These are phyloP conservation scores for Pluvianellus socialis DNA, from an alignment of 2,113 vertebrate species.

Conservation along the genomic window DNA sequence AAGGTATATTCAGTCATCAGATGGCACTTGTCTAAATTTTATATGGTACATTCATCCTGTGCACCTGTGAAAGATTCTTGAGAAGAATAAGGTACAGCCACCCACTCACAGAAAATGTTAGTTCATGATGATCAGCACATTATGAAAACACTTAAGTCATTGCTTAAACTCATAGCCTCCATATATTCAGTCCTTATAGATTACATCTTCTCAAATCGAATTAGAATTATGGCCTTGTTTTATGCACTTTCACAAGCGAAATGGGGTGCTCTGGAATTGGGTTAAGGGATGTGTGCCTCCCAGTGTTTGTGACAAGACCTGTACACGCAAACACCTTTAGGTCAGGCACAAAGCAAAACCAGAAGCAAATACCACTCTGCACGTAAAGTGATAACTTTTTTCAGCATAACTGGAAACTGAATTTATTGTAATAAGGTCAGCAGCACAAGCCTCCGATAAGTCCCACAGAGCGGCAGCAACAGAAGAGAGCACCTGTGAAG, in stretches of 20 bases:
- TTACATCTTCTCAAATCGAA: not conserved
- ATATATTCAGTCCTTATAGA: not conserved
- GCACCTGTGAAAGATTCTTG: constrained; percentile 8
- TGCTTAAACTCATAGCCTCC: not conserved
- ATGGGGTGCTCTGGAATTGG: not conserved
- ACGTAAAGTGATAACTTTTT: not conserved
- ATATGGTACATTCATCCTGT: not conserved
- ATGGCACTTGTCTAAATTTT: not conserved
- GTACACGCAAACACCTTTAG: not conserved
- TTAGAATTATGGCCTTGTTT: not conserved
- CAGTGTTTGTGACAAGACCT: not conserved
- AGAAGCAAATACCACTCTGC: not conserved
- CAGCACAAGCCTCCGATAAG: not conserved
- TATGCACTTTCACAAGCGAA: not conserved
- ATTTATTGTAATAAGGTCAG: not conserved
- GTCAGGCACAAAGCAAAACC: not conserved
- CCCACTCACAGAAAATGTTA: not conserved
- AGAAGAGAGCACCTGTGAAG: not conserved
- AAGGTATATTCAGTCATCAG: constrained; percentile 2
- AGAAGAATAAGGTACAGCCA: not conserved
- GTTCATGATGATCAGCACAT: not conserved
- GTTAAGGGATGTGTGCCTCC: not conserved
- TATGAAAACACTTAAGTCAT: not conserved
- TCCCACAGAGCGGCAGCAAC: not conserved
- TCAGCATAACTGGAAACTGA: not conserved